Conservation (phyloP, 2,888 invertebrate genomes). For the Lasioglossum calceatum region DNA sequence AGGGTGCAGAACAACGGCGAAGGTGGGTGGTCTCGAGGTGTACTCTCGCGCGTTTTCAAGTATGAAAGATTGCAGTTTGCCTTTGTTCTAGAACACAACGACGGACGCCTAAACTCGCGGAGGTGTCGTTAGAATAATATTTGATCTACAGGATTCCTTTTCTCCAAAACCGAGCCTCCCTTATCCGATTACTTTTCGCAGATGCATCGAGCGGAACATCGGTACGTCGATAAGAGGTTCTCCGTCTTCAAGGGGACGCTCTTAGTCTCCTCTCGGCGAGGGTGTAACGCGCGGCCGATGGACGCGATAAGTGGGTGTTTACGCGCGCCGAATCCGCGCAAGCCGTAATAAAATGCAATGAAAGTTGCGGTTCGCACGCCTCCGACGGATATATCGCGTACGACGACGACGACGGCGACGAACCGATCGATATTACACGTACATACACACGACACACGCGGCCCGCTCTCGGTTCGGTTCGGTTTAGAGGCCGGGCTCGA, state of each 20-base stretch:
- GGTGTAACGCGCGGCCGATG: neutral
- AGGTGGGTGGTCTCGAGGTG: neutral
- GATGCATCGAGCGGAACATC: neutral
- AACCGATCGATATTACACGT: conserved; percentile 50
- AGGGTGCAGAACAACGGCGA: neutral
- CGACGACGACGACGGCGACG: neutral
- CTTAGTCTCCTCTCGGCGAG: neutral
- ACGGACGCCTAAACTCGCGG: neutral
- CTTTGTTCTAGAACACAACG: neutral
- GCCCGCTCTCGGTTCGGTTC: conserved; percentile 25
- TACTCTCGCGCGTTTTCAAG: neutral
- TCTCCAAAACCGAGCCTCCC: neutral
- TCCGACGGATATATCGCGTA: conserved; percentile 24
- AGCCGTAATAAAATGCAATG: conserved; percentile 43
- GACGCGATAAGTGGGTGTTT: conserved; percentile 35
- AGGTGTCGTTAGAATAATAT: neutral
- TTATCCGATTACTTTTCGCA: neutral
- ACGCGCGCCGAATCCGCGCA: conserved; percentile 15
- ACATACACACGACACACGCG: neutral
- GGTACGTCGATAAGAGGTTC: neutral
- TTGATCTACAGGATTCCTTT: neutral
- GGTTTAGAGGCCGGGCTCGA: conserved; percentile 11
- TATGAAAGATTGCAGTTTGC: neutral
- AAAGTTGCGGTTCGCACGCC: conserved; percentile 40
- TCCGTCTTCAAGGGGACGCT: neutral